Evolutionary conservation across 2,888 invertebrate species (phyloP).

Genomic region (Polyploca ridens): DNA sequence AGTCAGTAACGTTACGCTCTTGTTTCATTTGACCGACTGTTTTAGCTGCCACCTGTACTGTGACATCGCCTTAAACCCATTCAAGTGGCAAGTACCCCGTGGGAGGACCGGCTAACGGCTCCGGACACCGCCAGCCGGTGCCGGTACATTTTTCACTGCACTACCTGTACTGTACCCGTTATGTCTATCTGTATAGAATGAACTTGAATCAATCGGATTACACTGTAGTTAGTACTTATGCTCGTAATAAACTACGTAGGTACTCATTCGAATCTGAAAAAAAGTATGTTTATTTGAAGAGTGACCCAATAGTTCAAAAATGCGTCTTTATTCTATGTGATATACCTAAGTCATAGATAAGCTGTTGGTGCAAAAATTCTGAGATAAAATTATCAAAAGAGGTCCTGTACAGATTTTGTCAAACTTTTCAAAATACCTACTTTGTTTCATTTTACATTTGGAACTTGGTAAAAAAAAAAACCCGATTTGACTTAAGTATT

Average conservation of each 20-base stretch:
- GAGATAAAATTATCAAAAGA: not conserved
- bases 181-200: not conserved
- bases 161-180: not conserved
- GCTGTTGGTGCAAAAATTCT: not conserved
- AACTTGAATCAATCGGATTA: not conserved
- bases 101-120: conserved; percentile 7
- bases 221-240: no score
- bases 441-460: no score
- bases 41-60: not conserved
- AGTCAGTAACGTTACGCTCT: no score
- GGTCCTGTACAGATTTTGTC: no score
- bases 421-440: no score
- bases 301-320: no score
- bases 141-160: not conserved
- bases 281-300: no score
- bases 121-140: not conserved
- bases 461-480: not conserved
- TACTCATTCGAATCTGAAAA: no score
- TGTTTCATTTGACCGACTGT: not conserved
- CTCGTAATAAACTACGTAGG: no score
- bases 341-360: no score
- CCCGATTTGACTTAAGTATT: not conserved
- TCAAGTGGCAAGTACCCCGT: not conserved
- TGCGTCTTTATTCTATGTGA: no score
- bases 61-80: not conserved